Base-by-base conservation (phyloP, 2,113 vertebrate genomes). In the Pristiophorus japonicus region DNA sequence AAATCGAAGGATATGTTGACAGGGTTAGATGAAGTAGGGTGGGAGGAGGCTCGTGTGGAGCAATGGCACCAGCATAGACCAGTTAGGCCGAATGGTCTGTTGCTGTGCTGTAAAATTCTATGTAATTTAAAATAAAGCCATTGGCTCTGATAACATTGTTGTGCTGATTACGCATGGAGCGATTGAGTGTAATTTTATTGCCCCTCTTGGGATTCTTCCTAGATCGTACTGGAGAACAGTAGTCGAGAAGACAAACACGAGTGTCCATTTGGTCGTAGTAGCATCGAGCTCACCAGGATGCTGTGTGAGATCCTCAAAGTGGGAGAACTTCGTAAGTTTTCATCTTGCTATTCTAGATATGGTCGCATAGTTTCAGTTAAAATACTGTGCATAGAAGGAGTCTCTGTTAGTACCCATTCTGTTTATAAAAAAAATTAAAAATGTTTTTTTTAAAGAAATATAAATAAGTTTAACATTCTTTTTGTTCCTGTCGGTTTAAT, bases 181-280 rank as follows among this genome's bases (percentile, higher is more conserved):
- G 51, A 59, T 59, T 90, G 2, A 59, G 51, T 24, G 11, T 90
- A 90, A 90, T 2, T 59, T 90, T 45, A 45, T 95, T 47, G 45
- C 93, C 10, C 45, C 45, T 22, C 1, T 66, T 95, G 67, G 67
- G 96, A 96, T 96, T 85, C 66, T 55, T 96, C 96, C 87, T 96
- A 99, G 99, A 99, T 99, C n/a, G 99, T 99, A 81, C 97, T 99
- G 94, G 99, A 99, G 97, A 99, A 99, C 97, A 99, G 99, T 97
- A 99, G 99, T 96, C 98, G 99, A 34, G 99, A 99, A 97, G 99
- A 99, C 96, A 99, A 99, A 96, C 99, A 99, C 0, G 99, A 99
- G 96, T 99, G 99, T 96, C 99, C 99, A 0, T 99, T 99, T 51
- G 99, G 99, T 95, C 98, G 99, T 96, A 99, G 99, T 96, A 99